Conservation (phyloP, 2,113 vertebrate species). For the Dascyllus trimaculatus region DNA sequence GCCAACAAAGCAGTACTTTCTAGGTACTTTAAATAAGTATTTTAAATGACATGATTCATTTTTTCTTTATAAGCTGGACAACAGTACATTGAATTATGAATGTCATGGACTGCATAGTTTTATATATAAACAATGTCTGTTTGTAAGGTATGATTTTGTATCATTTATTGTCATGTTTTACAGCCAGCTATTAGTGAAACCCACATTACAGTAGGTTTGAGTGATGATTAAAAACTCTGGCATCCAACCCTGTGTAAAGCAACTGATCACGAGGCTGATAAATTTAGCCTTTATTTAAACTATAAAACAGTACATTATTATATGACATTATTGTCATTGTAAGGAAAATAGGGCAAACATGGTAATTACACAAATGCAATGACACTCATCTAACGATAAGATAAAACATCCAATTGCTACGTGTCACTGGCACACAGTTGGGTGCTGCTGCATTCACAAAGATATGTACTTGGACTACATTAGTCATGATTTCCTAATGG, state of each 20-base stretch:
- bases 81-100: slow-evolving; percentile 53
- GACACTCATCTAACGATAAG: slow-evolving; percentile 17
- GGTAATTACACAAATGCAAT: slow-evolving; percentile 30
- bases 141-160: slow-evolving; percentile 68
- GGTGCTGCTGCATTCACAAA: slow-evolving; percentile 32
- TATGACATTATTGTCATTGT: slow-evolving; percentile 19
- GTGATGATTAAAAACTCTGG: background rate
- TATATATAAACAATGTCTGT: slow-evolving; percentile 57
- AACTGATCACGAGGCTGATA: slow-evolving; percentile 9
- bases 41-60: slow-evolving; percentile 28
- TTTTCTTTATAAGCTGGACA: slow-evolving; percentile 4
- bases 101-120: slow-evolving; percentile 70
- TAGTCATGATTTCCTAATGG: slow-evolving; percentile 41
- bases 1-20: slow-evolving; percentile 26
- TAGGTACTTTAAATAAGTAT: background rate
- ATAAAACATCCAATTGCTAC: slow-evolving; percentile 24
- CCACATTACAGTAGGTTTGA: slow-evolving; percentile 49
- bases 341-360: slow-evolving; percentile 32
- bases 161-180: slow-evolving; percentile 48
- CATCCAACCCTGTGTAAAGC: background rate
- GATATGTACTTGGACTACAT: slow-evolving; percentile 37
- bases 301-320: background rate
- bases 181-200: slow-evolving; percentile 19
- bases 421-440: slow-evolving; percentile 46
- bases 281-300: slow-evolving; percentile 14